These are phyloP conservation scores for Tyto alba DNA, from an alignment of 2,113 vertebrate species.

Conservation along the genomic window DNA sequence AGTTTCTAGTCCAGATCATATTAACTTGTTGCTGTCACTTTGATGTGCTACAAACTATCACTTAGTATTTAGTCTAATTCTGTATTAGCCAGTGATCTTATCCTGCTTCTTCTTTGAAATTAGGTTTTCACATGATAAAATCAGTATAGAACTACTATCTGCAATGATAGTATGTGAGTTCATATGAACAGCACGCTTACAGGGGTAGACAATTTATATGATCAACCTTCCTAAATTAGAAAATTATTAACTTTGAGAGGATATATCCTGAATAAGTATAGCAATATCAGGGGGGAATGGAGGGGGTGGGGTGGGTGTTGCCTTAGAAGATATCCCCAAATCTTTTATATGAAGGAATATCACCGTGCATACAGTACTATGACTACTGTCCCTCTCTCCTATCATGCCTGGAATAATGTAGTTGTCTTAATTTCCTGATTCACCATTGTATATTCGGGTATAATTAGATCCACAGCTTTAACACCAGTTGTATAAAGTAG, in stretches of 20 bases:
- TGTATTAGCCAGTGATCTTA: neutral
- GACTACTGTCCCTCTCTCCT: neutral
- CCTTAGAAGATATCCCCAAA: neutral
- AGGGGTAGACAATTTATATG: neutral
- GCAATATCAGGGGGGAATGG: accelerated
- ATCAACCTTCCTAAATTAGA: neutral
- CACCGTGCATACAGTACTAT: neutral
- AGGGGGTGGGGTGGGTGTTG: accelerated
- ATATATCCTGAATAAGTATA: neutral
- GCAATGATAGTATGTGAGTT: neutral
- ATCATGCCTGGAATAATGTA: neutral
- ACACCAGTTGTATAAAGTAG: neutral
- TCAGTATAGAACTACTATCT: neutral
- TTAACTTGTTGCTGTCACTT: neutral
- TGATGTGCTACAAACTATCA: neutral
- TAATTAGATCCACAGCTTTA: neutral
- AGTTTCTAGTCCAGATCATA: neutral
- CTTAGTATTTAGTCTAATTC: neutral
- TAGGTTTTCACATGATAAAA: neutral
- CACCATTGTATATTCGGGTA: neutral
- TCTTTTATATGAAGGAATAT: neutral
- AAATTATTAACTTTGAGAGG: neutral
- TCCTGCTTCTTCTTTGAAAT: neutral
- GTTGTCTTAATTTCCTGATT: neutral
- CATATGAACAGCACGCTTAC: neutral